Evolutionary conservation across 2,113 vertebrate species (phyloP).

Genomic region (Oreotrochilus melanogaster): DNA sequence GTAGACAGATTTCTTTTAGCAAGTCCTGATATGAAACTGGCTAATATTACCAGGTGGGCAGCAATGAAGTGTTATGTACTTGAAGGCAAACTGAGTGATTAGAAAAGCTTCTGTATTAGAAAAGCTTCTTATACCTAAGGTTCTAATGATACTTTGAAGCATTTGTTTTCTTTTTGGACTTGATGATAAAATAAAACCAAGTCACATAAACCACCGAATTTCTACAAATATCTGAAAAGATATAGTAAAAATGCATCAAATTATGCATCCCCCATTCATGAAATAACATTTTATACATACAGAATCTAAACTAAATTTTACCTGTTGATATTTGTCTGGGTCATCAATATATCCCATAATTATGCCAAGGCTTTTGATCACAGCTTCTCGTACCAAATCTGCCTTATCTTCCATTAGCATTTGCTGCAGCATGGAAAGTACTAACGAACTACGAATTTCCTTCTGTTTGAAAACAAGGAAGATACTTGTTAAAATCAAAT

Average conservation of each 20-base stretch:
- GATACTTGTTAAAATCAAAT: conserved; percentile 10
- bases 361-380: conserved; percentile 97
- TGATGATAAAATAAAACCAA: not conserved
- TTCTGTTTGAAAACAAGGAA: conserved; percentile 82
- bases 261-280: not conserved
- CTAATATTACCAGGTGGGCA: not conserved
- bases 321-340: conserved; percentile 96
- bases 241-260: not conserved
- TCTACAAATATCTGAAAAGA: not conserved
- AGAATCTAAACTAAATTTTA: conserved; percentile 56
- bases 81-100: not conserved
- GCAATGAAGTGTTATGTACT: not conserved
- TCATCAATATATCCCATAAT: conserved; percentile 99
- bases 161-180: not conserved
- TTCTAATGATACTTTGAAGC: not conserved
- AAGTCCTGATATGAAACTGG: not conserved
- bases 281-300: not conserved
- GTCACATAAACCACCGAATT: not conserved
- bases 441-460: conserved; percentile 97
- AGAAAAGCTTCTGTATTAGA: not conserved
- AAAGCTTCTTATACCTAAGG: not conserved
- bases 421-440: conserved; percentile 98
- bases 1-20: not conserved
- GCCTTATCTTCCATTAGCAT: conserved; percentile 98
- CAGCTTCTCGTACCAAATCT: conserved; percentile 97